A percentile compares a stretch with the other conserved stretches of the same genome.
Evolutionary conservation across 2,113 vertebrate genomes (phyloP).

Genomic region (Leucopsar rothschildi): DNA sequence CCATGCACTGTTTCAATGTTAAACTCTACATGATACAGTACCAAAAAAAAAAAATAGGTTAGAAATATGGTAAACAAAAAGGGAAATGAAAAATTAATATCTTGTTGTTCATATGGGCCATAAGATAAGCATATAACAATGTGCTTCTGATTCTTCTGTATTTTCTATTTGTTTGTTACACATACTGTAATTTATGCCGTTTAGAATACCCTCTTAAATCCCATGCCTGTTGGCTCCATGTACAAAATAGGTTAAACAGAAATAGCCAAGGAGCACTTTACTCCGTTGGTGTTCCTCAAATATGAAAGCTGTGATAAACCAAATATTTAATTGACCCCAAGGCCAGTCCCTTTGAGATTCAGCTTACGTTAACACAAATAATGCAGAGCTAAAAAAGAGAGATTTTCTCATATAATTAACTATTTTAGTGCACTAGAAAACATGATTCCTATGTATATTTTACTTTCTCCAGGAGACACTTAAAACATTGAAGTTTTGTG

Average conservation of each 20-base stretch:
- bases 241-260: not conserved
- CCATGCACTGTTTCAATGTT: not conserved
- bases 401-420: not conserved
- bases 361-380: not conserved
- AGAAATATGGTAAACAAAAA: not conserved
- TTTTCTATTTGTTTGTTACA: not conserved
- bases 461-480: not conserved
- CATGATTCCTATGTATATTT: not conserved
- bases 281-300: not conserved
- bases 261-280: not conserved
- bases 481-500: not conserved
- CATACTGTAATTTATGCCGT: not conserved
- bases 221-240: not conserved
- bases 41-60: not conserved
- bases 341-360: not conserved
- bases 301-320: not conserved
- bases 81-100: not conserved
- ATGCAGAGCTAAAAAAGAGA: not conserved
- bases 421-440: not conserved
- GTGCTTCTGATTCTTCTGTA: not conserved
- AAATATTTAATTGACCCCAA: not conserved
- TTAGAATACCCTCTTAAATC: not conserved
- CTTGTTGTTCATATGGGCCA: not conserved
- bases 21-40: not conserved
- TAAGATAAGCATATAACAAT: not conserved